phyloP scores from a whole-genome alignment of 2,113 vertebrate species.

The Pavo muticus region DNA sequence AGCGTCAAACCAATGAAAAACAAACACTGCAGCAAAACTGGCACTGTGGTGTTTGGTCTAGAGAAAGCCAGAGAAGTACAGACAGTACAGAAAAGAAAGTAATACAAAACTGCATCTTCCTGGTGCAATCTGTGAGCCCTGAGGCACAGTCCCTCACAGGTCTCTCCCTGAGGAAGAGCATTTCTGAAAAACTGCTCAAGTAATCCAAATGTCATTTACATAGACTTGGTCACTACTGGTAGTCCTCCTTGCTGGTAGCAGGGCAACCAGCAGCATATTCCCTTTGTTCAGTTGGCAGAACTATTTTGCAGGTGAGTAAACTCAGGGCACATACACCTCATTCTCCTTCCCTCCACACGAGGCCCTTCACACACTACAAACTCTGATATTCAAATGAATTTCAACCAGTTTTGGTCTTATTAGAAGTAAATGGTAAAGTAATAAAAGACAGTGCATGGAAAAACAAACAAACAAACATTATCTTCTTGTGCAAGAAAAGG shows the following conservation, averaged over 20 bases:
- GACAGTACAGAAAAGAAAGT: background rate
- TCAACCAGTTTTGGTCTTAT: background rate
- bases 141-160: background rate
- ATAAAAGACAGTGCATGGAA: background rate
- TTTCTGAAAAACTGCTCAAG: constrained; percentile 12
- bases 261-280: background rate
- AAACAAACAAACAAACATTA: background rate
- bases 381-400: background rate
- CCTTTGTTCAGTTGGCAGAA: constrained; percentile 23
- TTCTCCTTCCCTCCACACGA: constrained; percentile 32
- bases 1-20: background rate
- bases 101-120: background rate
- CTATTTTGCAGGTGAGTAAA: constrained; percentile 29
- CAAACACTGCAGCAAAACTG: background rate
- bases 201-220: constrained; percentile 23
- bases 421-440: background rate
- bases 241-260: constrained; percentile 15
- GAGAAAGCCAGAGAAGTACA: background rate
- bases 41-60: background rate
- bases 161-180: background rate
- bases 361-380: background rate
- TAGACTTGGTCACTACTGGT: background rate
- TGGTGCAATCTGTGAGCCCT: background rate
- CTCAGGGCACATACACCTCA: background rate
- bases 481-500: background rate